phyloP scores from a whole-genome alignment of 2,113 vertebrate genomes.

The Pseudonaja textilis region DNA sequence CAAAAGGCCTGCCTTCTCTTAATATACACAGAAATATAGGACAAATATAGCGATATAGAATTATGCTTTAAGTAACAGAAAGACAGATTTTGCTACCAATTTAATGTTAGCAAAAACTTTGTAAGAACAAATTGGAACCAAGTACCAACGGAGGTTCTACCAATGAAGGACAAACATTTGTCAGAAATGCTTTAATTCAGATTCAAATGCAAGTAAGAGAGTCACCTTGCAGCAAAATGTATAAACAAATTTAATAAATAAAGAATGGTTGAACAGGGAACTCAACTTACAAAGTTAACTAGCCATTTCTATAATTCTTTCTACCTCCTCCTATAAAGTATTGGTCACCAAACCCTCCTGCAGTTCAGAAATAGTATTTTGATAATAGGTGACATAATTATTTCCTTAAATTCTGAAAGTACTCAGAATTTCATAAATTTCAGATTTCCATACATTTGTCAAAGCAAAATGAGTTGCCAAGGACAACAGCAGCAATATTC shows the following conservation, averaged over 20 bases:
- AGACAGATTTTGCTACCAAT: neutral
- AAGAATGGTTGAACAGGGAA: neutral
- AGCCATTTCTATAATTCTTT: neutral
- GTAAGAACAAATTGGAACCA: neutral
- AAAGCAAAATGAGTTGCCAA: neutral
- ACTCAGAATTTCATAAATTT: neutral
- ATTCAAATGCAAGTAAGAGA: neutral
- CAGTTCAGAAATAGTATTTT: neutral
- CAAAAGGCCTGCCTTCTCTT: neutral
- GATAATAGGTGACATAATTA: neutral
- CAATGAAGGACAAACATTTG: neutral
- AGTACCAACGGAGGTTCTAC: neutral
- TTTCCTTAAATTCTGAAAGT: neutral
- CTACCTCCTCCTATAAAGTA: neutral
- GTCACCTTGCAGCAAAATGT: neutral
- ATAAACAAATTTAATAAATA: neutral
- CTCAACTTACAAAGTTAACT: neutral
- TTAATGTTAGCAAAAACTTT: neutral
- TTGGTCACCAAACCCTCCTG: neutral
- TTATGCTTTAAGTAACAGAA: neutral
- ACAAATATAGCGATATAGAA: neutral
- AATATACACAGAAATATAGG: neutral
- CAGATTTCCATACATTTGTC: neutral
- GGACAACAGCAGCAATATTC: neutral
- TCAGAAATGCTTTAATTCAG: neutral